phyloP scores from a whole-genome alignment of 2,888 invertebrate genomes.

The Hermaeophaga mercurialis region DNA sequence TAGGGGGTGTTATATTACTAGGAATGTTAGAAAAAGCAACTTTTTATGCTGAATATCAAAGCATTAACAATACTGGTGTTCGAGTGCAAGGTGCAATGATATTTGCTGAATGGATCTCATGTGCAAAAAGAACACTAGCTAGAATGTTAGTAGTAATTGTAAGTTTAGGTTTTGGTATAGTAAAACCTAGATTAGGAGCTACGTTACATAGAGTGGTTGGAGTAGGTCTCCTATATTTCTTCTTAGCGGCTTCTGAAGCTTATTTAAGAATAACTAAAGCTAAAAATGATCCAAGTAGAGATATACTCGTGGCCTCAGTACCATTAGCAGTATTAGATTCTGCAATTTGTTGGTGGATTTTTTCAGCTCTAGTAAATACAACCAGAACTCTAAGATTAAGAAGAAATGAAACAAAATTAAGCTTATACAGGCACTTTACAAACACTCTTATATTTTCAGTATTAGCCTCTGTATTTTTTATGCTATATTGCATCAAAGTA shows the following conservation, averaged over 20 bases:
- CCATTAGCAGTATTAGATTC: slow-evolving; percentile 86
- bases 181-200: slow-evolving; percentile 89
- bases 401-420: slow-evolving; percentile 87
- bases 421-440: slow-evolving; percentile 91
- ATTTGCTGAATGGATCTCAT: slow-evolving; percentile 89
- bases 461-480: slow-evolving; percentile 87
- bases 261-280: slow-evolving; percentile 75
- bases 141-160: slow-evolving; percentile 94
- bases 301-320: slow-evolving; percentile 77
- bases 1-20: slow-evolving; percentile 86
- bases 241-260: slow-evolving; percentile 84
- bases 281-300: slow-evolving; percentile 65
- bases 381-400: slow-evolving; percentile 86
- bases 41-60: slow-evolving; percentile 87
- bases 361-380: slow-evolving; percentile 85
- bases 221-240: slow-evolving; percentile 81
- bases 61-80: slow-evolving; percentile 70
- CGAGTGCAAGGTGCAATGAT: slow-evolving; percentile 74
- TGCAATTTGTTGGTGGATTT: slow-evolving; percentile 95
- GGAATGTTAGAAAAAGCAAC: slow-evolving; percentile 89
- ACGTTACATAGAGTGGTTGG: slow-evolving; percentile 87
- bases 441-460: slow-evolving; percentile 92
- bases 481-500: slow-evolving; percentile 89
- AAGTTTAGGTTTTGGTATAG: slow-evolving; percentile 93
- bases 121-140: slow-evolving; percentile 87